phyloP scores from a whole-genome alignment of 1,140 invertebrate species.

The Protaetia brevitarsis region DNA sequence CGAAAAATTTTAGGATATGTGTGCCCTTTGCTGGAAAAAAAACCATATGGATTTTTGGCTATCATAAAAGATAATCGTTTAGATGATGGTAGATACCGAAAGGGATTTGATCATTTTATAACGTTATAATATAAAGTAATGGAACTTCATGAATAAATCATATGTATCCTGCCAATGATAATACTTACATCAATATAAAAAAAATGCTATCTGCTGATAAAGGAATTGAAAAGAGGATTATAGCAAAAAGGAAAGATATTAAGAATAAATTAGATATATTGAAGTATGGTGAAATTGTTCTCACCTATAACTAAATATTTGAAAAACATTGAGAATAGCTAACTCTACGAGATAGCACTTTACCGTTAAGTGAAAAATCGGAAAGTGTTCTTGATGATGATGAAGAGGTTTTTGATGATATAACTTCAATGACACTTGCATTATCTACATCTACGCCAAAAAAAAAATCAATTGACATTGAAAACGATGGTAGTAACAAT shows the following conservation, averaged over 20 bases:
- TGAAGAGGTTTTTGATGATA: neutral
- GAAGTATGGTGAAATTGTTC: conserved; percentile 17
- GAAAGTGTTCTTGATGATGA: neutral
- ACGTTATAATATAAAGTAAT: neutral
- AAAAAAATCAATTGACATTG: neutral
- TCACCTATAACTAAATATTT: conserved; percentile 4
- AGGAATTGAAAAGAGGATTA: neutral
- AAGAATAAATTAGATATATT: conserved; percentile 5
- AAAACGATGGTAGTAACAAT: neutral
- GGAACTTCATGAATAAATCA: neutral
- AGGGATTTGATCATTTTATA: conserved; percentile 38
- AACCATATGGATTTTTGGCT: conserved; percentile 38
- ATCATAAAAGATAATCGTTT: conserved; percentile 41
- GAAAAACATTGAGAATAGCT: neutral
- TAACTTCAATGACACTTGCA: neutral
- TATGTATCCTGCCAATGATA: neutral
- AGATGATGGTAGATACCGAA: conserved; percentile 40
- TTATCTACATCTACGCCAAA: neutral
- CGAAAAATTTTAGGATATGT: conserved; percentile 42
- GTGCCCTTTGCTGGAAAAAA: conserved; percentile 40
- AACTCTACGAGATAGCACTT: neutral
- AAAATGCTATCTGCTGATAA: neutral
- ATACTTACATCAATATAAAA: neutral
- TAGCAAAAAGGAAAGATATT: neutral
- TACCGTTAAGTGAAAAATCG: no score